Base-by-base conservation (phyloP, 1,140 invertebrate species). In the Periplaneta americana region DNA sequence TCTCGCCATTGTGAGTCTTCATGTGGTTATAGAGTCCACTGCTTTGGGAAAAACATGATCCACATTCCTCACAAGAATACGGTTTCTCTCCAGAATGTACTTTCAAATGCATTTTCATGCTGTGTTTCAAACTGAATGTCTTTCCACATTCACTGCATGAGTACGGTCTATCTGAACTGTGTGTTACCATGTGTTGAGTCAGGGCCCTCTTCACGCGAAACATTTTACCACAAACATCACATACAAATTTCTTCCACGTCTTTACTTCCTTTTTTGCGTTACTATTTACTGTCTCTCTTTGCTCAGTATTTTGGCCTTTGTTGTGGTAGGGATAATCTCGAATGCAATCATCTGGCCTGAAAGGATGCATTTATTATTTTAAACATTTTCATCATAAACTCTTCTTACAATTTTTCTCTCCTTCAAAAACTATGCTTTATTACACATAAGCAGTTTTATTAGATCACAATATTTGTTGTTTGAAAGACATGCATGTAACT, bases 1-100 rank as follows among this genome's bases (percentile, higher is more conserved):
- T 85, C 66, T 90, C 89, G 10, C 91, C 91, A 82, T 87, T 89
- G 85, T 66, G 48, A n/a, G 48, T 66, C 11, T 66, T 66, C 48
- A 28, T 66, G 48, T 66, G 48, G 28, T n/a, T 66, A n/a, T 66
- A 66, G 9, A 66, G 48, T 9, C 48, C 48, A 66, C 48, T 66
- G 48, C 48, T 66, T n/a, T 66, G 48, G 2, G 48, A 9, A 66
- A 66, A 66, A 66, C 48, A 66, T 8, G 48, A 22, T 28, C 48
- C 48, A 28, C 48, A 66, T 1, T 66, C 48, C 28, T 28, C 48
- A 66, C 48, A 66, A 6, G 48, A 66, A 8, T 66, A 66, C 28
- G 48, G 22, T 28, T 66, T 66, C 48, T 66, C 48, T 28, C 22
- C 48, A 28, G 48, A 66, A 66, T 66, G 48, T 28, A 66, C 28